phyloP scores from a whole-genome alignment of 2,797 vertebrate genomes.

The Enteromius afrohamiltoni region DNA sequence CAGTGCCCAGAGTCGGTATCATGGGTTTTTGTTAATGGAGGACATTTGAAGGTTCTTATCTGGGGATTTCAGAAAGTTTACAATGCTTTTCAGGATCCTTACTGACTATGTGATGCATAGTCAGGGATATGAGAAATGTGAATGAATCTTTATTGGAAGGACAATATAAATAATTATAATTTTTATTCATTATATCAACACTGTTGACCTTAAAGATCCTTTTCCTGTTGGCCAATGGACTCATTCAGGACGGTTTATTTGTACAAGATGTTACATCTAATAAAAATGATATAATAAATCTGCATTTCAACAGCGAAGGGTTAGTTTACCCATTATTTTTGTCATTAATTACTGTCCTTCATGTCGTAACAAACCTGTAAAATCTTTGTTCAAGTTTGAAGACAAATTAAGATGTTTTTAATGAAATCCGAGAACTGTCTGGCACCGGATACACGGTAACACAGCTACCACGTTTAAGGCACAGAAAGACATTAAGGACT shows the following conservation, averaged over 20 bases:
- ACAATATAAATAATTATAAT: no score
- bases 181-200: not conserved
- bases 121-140: not conserved
- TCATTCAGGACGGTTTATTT: not conserved
- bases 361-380: not conserved
- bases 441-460: not conserved
- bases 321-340: not conserved
- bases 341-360: not conserved
- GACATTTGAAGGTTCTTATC: not conserved
- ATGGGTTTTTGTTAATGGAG: not conserved
- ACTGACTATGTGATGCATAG: not conserved
- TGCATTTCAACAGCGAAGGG: not conserved
- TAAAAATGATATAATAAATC: no score
- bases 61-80: not conserved
- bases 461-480: not conserved
- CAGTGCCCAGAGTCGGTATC: not conserved
- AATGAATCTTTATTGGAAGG: not conserved
- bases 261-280: not conserved
- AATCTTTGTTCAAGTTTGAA: not conserved
- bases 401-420: not conserved
- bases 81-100: slow-evolving; percentile 32
- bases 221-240: not conserved
- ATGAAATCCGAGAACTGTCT: not conserved
- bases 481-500: not conserved
- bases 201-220: not conserved